phyloP scores from a whole-genome alignment of 2,797 vertebrate genomes.

The Trematomus bernacchii region DNA sequence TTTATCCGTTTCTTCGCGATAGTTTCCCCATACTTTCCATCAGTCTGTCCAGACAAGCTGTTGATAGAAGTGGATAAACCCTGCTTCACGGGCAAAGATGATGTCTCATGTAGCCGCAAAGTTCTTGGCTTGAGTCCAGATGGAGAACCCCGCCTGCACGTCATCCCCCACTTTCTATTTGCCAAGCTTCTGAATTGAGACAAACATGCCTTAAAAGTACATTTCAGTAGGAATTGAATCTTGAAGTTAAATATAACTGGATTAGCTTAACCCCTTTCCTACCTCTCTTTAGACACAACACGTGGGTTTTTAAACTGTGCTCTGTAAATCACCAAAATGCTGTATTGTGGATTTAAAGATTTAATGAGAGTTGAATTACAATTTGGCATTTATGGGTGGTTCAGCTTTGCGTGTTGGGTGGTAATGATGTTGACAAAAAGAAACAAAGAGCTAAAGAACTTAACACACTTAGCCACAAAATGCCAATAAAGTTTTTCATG shows the following conservation, averaged over 20 bases:
- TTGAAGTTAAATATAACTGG: background rate
- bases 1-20: background rate
- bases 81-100: background rate
- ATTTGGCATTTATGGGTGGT: slow-evolving; percentile 38
- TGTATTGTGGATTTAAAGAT: slow-evolving; percentile 4
- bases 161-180: slow-evolving; percentile 13
- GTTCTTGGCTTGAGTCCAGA: slow-evolving; percentile 20
- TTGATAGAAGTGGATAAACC: slow-evolving; percentile 4
- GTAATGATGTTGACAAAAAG: slow-evolving; percentile 34
- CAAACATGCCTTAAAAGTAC: slow-evolving; percentile 5
- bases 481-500: slow-evolving; percentile 1
- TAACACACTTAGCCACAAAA: slow-evolving; percentile 21
- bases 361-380: slow-evolving; percentile 12
- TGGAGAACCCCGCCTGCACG: slow-evolving; percentile 7
- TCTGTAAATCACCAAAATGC: background rate
- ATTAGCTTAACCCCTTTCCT: background rate
- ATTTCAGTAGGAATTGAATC: background rate
- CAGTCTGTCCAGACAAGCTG: background rate
- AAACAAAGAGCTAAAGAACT: slow-evolving; percentile 24
- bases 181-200: slow-evolving; percentile 7
- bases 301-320: background rate
- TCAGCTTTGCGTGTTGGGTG: slow-evolving; percentile 10
- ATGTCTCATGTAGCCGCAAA: slow-evolving; percentile 6
- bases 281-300: background rate
- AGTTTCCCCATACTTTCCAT: slow-evolving; percentile 11